Conservation (phyloP, 30 jellyfish, hydroid and myxozoan species). For the Turritopsis dohrnii region DNA sequence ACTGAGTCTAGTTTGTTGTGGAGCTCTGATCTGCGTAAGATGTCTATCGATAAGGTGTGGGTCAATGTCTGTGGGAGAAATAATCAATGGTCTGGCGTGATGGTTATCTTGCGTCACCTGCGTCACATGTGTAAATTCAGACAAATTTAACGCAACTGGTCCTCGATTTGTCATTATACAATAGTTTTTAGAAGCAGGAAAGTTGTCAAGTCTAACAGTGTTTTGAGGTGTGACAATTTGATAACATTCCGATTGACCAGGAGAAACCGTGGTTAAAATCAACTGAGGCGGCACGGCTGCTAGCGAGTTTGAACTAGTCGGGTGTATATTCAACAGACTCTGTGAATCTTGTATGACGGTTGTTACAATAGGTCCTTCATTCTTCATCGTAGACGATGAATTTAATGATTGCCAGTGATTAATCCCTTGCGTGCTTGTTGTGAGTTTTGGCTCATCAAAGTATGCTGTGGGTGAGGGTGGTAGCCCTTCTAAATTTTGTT, state of each 20-base stretch:
- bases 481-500: slow-evolving; percentile 5
- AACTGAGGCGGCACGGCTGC: slow-evolving; percentile 97
- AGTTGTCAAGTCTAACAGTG: slow-evolving; percentile 19
- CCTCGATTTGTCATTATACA: slow-evolving; percentile 43
- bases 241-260: slow-evolving; percentile 73
- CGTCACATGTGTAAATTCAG: slow-evolving; percentile 25
- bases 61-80: slow-evolving; percentile 31
- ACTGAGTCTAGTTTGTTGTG: slow-evolving; percentile 21
- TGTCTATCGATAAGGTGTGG: slow-evolving; percentile 28
- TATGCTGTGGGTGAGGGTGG: slow-evolving; percentile 41
- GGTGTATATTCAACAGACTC: slow-evolving; percentile 54
- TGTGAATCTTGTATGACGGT: slow-evolving; percentile 58
- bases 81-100: slow-evolving; percentile 23
- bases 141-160: slow-evolving; percentile 21
- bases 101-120: slow-evolving; percentile 24
- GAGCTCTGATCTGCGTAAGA: slow-evolving; percentile 18
- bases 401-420: slow-evolving; percentile 13
- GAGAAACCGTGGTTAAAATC: slow-evolving; percentile 59
- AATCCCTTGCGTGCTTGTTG: not conserved
- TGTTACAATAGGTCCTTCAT: slow-evolving; percentile 67
- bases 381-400: not conserved
- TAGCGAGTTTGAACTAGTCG: slow-evolving; percentile 54
- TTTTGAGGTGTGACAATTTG: slow-evolving; percentile 48
- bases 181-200: slow-evolving; percentile 24
- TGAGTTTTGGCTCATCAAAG: not conserved